Evolutionary conservation across 1,140 invertebrate species (phyloP).

Genomic region (Listronotus oregonensis): DNA sequence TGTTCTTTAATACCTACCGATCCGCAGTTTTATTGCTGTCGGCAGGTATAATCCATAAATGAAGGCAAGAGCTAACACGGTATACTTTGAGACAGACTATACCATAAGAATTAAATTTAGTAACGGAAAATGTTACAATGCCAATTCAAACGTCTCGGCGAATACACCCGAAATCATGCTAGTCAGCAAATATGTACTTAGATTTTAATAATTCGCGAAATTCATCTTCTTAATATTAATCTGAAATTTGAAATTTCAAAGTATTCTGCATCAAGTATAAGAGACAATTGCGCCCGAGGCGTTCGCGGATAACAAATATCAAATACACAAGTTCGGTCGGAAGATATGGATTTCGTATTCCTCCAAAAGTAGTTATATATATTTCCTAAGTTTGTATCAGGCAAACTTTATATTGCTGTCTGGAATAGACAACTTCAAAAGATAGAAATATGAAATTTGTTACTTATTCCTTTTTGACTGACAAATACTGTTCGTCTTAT

Average conservation of each 20-base stretch:
- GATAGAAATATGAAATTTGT: constrained; percentile 38
- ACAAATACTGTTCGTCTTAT: constrained; percentile 36
- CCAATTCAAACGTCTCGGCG: too few relatives aligned
- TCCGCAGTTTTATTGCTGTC: too few relatives aligned
- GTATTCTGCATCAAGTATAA: constrained; percentile 33
- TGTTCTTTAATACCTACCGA: too few relatives aligned
- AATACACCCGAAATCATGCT: constrained; percentile 1
- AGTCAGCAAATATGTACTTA: constrained; percentile 27
- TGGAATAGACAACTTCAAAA: constrained; percentile 45
- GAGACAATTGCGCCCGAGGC: constrained; percentile 40
- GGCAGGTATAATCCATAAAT: too few relatives aligned
- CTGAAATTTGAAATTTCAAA: constrained; percentile 32
- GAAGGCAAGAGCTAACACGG: too few relatives aligned
- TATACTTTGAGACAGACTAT: too few relatives aligned
- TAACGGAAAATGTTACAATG: too few relatives aligned
- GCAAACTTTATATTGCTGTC: constrained; percentile 50
- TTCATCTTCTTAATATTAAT: constrained; percentile 32
- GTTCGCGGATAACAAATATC: constrained; percentile 47
- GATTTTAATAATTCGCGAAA: constrained; percentile 31
- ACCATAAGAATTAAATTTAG: too few relatives aligned
- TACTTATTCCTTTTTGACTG: constrained; percentile 32
- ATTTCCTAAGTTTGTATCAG: constrained; percentile 49
- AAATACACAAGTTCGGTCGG: constrained; percentile 47
- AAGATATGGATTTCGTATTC: constrained; percentile 49
- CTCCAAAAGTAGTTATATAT: constrained; percentile 44